Evolutionary conservation across 2,797 vertebrate genomes (phyloP).

Genomic region (Erithacus rubecula): DNA sequence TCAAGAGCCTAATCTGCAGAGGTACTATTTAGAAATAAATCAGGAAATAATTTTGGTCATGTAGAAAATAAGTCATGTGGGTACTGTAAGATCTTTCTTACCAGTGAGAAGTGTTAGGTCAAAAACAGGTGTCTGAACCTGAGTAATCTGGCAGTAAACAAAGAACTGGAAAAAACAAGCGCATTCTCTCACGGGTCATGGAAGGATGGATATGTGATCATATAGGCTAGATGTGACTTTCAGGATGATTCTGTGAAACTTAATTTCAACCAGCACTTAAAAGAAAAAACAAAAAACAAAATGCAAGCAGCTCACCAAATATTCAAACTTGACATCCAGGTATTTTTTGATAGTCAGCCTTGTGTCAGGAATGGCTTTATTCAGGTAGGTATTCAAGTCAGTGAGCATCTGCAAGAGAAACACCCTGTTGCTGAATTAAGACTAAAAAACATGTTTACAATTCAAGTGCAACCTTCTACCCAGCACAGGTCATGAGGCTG

Average conservation of each 20-base stretch:
- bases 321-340: constrained; percentile 98
- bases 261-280: not conserved
- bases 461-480: not conserved
- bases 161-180: not conserved
- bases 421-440: not conserved
- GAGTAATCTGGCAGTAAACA: not conserved
- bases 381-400: constrained; percentile 95
- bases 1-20: not conserved
- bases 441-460: not conserved
- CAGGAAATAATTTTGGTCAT: not conserved
- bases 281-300: not conserved
- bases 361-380: constrained; percentile 98
- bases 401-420: constrained; percentile 91
- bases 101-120: not conserved
- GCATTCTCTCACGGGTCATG: not conserved
- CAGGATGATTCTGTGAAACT: not conserved
- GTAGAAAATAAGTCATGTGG: not conserved
- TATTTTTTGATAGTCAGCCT: constrained; percentile 98
- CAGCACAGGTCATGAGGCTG: not conserved
- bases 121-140: not conserved
- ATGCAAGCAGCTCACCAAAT: constrained; percentile 82
- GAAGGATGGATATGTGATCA: not conserved
- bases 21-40: not conserved
- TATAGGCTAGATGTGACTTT: not conserved
- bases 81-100: not conserved